Percentiles rank a stretch among this genome's conserved stretches.
phyloP scores from a whole-genome alignment of 1,140 invertebrate species.

The Drosophila lacteicornis region DNA sequence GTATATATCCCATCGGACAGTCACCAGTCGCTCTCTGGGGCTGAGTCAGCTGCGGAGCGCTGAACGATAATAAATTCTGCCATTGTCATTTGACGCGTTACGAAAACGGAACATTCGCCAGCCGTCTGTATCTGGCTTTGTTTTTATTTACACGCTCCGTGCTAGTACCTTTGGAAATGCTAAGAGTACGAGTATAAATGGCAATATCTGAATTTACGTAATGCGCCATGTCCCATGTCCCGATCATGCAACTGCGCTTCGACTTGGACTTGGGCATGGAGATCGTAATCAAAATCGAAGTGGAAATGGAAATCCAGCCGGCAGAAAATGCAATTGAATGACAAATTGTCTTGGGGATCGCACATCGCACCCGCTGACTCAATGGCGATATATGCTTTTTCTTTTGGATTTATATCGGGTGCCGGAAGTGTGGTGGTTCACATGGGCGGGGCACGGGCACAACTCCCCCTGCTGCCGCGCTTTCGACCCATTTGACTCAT shows the following conservation, averaged over 20 bases:
- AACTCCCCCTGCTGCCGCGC: neutral
- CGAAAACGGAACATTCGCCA: constrained; percentile 31
- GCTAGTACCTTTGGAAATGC: constrained; percentile 31
- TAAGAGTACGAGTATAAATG: constrained; percentile 3
- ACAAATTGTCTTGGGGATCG: constrained; percentile 45
- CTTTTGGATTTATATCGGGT: constrained; percentile 2
- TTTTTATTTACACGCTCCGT: constrained; percentile 16
- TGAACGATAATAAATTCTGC: constrained; percentile 70
- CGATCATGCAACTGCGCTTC: constrained; percentile 49
- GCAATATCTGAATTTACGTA: constrained; percentile 35
- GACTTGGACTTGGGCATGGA: constrained; percentile 26
- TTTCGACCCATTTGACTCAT: constrained; percentile 45
- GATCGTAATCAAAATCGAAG: constrained; percentile 1
- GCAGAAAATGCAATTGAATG: constrained; percentile 21
- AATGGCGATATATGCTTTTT: constrained; percentile 17
- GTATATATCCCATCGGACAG: constrained; percentile 32
- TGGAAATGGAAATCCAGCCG: constrained; percentile 18
- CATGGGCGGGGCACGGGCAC: constrained; percentile 36
- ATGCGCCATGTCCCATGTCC: constrained; percentile 39
- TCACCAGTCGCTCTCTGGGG: neutral
- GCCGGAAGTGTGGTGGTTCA: constrained; percentile 48
- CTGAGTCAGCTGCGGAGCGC: constrained; percentile 61
- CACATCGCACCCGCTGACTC: constrained; percentile 43
- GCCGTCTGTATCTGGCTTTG: constrained; percentile 32
- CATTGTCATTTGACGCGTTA: constrained; percentile 72